Evolutionary conservation across 2,888 invertebrate species (phyloP).

Genomic region (Drosophila percnosoma): DNA sequence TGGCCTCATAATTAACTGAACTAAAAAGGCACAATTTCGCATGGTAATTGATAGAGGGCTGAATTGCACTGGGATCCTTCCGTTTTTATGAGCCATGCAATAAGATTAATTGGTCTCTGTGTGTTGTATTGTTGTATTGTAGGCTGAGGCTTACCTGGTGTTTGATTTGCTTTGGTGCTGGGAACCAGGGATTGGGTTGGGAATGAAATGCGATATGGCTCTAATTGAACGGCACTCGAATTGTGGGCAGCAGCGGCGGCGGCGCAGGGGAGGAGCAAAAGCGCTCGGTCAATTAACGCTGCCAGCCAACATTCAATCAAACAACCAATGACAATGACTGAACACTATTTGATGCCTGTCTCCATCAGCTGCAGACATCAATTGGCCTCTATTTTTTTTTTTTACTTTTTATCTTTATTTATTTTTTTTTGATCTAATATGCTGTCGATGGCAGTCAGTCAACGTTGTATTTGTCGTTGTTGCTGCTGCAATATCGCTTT

Average conservation of each 20-base stretch:
- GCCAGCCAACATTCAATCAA: slow-evolving; percentile 54
- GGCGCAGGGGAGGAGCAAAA: slow-evolving; percentile 6
- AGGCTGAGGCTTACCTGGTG: slow-evolving; percentile 28
- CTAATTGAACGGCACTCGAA: slow-evolving; percentile 40
- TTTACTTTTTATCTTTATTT: background rate
- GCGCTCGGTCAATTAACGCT: slow-evolving; percentile 47
- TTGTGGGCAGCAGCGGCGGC: background rate
- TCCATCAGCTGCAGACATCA: slow-evolving; percentile 25
- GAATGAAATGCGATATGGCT: slow-evolving; percentile 40
- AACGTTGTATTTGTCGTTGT: slow-evolving; percentile 14
- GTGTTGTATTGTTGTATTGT: slow-evolving; percentile 14
- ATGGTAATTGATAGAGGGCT: slow-evolving; percentile 36
- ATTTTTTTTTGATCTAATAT: slow-evolving; percentile 35
- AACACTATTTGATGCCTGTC: slow-evolving; percentile 27
- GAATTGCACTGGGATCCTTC: slow-evolving; percentile 32
- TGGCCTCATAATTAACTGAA: slow-evolving; percentile 37
- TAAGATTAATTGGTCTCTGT: slow-evolving; percentile 49
- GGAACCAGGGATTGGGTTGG: background rate
- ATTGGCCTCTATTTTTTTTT: slow-evolving; percentile 36
- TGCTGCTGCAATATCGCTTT: slow-evolving; percentile 19
- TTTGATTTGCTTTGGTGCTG: slow-evolving; percentile 24
- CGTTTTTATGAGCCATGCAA: slow-evolving; percentile 37
- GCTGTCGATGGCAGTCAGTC: slow-evolving; percentile 30
- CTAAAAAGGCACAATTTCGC: slow-evolving; percentile 14
- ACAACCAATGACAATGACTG: slow-evolving; percentile 45